These are phyloP conservation scores for Dendroctonus ponderosae DNA, from an alignment of 1,140 invertebrate species.

Conservation along the genomic window DNA sequence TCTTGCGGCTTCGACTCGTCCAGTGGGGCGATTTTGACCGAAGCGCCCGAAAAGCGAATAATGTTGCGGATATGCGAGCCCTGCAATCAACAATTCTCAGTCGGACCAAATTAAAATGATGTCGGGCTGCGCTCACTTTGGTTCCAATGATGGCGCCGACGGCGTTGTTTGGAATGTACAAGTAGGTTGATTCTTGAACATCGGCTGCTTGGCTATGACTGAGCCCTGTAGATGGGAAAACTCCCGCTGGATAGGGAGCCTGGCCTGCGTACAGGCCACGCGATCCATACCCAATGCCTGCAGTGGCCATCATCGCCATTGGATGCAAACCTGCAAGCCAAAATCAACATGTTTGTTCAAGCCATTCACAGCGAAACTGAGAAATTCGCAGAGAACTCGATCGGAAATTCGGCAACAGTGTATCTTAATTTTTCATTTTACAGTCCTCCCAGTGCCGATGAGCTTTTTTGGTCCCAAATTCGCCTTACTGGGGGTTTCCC, in stretches of 20 bases:
- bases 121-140: conserved; percentile 47
- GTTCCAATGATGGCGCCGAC: conserved; percentile 97
- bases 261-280: conserved; percentile 59
- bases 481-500: no score
- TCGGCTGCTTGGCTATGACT: conserved; percentile 52
- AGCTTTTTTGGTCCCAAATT: no score
- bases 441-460: no score
- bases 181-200: conserved; percentile 81
- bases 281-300: conserved; percentile 67
- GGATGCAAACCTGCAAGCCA: conserved; percentile 72
- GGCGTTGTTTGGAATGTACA: conserved; percentile 96
- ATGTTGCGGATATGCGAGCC: conserved; percentile 96
- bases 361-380: no score
- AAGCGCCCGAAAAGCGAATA: conserved; percentile 92
- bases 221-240: conserved; percentile 53
- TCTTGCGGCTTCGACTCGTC: conserved; percentile 74
- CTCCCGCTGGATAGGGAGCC: conserved; percentile 55
- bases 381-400: no score
- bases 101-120: not conserved
- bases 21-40: conserved; percentile 87
- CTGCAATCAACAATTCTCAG: conserved; percentile 13
- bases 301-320: conserved; percentile 95
- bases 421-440: no score
- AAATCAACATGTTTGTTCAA: no score
- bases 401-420: no score